Conservation (phyloP, 35 echinoderm and acorn worm species). For the Amphiura filiformis region DNA sequence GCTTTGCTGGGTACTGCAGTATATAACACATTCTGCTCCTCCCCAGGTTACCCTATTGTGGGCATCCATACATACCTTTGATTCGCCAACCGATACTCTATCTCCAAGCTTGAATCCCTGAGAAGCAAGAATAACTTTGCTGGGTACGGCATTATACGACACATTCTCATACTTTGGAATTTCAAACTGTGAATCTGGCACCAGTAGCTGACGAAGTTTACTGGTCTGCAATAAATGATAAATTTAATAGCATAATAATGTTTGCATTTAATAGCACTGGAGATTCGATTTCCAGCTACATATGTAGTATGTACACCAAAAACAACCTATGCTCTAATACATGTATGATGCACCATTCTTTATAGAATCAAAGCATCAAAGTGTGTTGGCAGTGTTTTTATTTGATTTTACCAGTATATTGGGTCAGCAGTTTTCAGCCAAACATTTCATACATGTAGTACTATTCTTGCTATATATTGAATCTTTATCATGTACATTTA, state of each 20-base stretch:
- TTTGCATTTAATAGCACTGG: background rate
- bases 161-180: constrained; percentile 23
- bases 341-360: too few relatives aligned
- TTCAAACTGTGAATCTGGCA: constrained; percentile 35
- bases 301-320: background rate
- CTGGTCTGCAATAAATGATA: background rate
- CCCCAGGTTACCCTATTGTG: too few relatives aligned
- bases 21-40: too few relatives aligned
- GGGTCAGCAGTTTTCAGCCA: too few relatives aligned
- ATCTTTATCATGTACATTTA: too few relatives aligned
- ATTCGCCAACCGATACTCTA: constrained; percentile 30
- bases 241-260: background rate
- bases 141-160: constrained; percentile 34
- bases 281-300: background rate
- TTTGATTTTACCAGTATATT: too few relatives aligned
- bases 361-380: too few relatives aligned
- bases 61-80: constrained; percentile 28
- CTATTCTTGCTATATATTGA: too few relatives aligned
- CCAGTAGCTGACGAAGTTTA: constrained; percentile 18
- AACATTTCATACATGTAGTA: too few relatives aligned
- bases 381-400: too few relatives aligned
- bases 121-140: constrained; percentile 30
- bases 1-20: constrained; percentile 49
- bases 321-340: too few relatives aligned
- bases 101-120: constrained; percentile 37